phyloP scores from a whole-genome alignment of 2,797 vertebrate species.

The Melanogrammus aeglefinus region DNA sequence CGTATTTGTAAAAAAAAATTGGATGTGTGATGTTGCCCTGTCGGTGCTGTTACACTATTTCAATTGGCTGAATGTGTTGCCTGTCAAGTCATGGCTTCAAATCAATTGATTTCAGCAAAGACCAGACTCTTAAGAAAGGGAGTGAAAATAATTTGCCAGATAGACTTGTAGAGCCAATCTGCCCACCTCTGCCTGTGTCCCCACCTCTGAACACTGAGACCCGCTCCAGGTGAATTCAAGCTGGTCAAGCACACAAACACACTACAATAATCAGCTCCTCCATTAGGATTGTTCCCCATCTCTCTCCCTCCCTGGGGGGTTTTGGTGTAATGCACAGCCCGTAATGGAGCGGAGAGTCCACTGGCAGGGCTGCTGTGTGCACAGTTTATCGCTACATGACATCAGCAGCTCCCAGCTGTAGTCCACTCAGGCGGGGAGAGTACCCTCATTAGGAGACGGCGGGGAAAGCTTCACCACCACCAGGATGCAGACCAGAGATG shows the following conservation, averaged over 20 bases:
- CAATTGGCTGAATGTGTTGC: no score
- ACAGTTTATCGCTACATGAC: slow-evolving; percentile 1
- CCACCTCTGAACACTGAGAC: neutral
- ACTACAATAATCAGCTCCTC: neutral
- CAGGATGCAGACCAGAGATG: neutral
- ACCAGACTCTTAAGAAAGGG: no score
- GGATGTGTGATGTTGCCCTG: no score
- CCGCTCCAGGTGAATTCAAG: neutral
- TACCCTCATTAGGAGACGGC: neutral
- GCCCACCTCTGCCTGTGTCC: neutral
- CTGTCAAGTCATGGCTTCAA: no score
- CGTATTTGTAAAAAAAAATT: neutral
- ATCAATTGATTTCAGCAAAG: no score
- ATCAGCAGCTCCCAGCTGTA: neutral
- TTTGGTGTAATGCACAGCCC: neutral
- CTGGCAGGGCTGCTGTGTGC: slow-evolving; percentile 2
- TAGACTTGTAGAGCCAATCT: no score
- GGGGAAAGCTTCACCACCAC: neutral
- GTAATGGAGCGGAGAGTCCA: neutral
- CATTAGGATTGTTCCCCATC: neutral
- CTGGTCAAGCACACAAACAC: neutral
- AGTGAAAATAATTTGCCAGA: neutral
- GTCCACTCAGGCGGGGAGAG: neutral
- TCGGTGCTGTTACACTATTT: no score
- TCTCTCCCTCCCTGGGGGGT: neutral